A percentile compares a stretch with the other conserved stretches of the same genome.
phyloP scores from a whole-genome alignment of 2,888 invertebrate genomes.

The Alloplasta piceator region DNA sequence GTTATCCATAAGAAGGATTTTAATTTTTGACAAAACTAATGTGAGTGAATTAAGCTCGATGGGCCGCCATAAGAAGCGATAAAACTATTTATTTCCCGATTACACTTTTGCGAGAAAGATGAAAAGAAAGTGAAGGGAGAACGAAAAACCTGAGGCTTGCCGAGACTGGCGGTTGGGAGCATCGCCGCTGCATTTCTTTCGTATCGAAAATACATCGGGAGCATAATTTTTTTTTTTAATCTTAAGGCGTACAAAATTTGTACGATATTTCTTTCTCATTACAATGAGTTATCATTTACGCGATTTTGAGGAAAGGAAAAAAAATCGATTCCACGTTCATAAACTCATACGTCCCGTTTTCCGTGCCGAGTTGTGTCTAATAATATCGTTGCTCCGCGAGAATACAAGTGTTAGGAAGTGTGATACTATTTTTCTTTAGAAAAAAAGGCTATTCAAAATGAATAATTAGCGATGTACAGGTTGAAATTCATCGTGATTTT shows the following conservation, averaged over 20 bases:
- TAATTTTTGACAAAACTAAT: conserved; percentile 76
- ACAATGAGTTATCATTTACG: conserved; percentile 1
- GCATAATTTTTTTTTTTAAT: neutral
- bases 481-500: conserved; percentile 59
- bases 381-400: neutral
- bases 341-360: neutral
- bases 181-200: conserved; percentile 25
- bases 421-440: conserved; percentile 43
- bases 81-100: conserved; percentile 30
- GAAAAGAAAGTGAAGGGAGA: neutral
- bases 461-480: conserved; percentile 51
- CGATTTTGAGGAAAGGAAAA: neutral
- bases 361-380: conserved; percentile 9
- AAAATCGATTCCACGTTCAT: conserved; percentile 7
- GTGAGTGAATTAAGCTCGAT: conserved; percentile 77
- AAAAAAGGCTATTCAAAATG: conserved; percentile 41
- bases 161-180: conserved; percentile 40
- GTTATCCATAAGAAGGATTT: conserved; percentile 78
- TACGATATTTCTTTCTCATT: neutral
- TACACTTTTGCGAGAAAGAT: conserved; percentile 2
- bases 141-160: conserved; percentile 31
- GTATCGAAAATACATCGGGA: conserved; percentile 4
- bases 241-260: neutral
- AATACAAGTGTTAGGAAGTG: conserved; percentile 64
- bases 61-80: conserved; percentile 50